Percentiles rank a stretch among this genome's conserved stretches.
Conservation (phyloP, 2,113 vertebrate species). For the Periophthalmus modestus region DNA sequence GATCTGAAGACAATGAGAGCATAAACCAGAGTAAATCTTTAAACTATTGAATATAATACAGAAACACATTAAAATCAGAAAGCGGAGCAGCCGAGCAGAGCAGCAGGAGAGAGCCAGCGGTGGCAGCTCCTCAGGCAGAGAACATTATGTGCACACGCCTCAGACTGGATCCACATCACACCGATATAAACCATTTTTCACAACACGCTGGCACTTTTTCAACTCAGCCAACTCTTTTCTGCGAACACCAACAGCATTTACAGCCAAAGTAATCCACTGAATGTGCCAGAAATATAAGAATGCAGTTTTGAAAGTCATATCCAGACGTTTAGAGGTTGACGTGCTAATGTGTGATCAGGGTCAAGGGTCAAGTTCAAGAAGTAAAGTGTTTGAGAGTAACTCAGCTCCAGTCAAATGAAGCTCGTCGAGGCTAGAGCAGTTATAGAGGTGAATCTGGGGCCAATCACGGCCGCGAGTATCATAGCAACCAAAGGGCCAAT, state of each 20-base stretch:
- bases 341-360: too few species aligned
- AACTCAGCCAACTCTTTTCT: not conserved
- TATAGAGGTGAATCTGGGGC: too few species aligned
- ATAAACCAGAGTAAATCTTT: not conserved
- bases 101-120: not conserved
- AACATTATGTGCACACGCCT: slow-evolving; percentile 43
- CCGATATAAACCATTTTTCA: not conserved
- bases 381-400: too few species aligned
- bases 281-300: not conserved
- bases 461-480: too few species aligned
- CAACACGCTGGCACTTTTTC: not conserved
- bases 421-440: too few species aligned
- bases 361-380: too few species aligned
- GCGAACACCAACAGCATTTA: not conserved
- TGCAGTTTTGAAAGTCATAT: not conserved
- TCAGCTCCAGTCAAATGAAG: too few species aligned
- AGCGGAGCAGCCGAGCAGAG: not conserved
- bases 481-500: too few species aligned
- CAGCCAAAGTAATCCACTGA: not conserved
- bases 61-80: slow-evolving; percentile 5
- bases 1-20: not conserved
- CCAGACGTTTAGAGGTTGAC: too few species aligned
- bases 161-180: slow-evolving; percentile 7
- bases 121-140: not conserved
- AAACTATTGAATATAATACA: not conserved